A percentile compares a stretch with the other conserved stretches of the same genome.
Evolutionary conservation across 2,113 vertebrate genomes (phyloP).

Genomic region (Azemiops feae): DNA sequence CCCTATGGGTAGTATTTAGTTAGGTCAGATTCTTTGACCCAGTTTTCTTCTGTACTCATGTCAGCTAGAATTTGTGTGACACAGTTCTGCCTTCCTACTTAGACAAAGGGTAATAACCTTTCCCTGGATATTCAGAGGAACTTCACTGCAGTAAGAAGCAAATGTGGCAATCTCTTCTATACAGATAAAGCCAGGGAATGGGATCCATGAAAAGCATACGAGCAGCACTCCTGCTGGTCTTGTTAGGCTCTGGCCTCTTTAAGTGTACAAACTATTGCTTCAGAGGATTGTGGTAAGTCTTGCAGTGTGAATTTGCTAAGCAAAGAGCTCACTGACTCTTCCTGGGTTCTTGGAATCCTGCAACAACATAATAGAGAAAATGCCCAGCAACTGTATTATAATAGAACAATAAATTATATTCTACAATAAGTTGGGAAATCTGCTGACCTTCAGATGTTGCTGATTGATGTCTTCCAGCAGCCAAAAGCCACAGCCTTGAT

Average conservation of each 20-base stretch:
- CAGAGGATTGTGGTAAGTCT: background rate
- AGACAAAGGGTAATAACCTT: slow-evolving; percentile 27
- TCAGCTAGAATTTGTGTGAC: slow-evolving; percentile 28
- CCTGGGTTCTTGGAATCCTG: background rate
- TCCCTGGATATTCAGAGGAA: slow-evolving; percentile 20
- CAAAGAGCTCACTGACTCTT: background rate
- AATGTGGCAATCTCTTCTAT: background rate
- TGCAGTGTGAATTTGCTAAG: background rate
- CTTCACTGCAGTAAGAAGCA: slow-evolving; percentile 4
- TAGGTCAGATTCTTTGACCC: background rate
- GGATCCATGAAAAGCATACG: background rate
- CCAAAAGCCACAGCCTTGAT: background rate
- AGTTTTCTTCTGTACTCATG: slow-evolving; percentile 23
- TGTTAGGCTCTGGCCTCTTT: background rate
- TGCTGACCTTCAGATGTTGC: background rate
- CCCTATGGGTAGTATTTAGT: background rate
- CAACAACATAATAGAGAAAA: background rate
- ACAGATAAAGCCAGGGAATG: background rate
- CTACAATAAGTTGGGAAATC: background rate
- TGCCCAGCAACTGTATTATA: background rate
- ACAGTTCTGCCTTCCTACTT: slow-evolving; percentile 19
- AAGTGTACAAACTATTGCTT: background rate
- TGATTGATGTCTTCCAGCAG: background rate
- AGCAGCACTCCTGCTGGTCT: background rate
- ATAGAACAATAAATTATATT: background rate